Evolutionary conservation across 2,113 vertebrate species (phyloP).

Genomic region (Craseonycteris thonglongyai): DNA sequence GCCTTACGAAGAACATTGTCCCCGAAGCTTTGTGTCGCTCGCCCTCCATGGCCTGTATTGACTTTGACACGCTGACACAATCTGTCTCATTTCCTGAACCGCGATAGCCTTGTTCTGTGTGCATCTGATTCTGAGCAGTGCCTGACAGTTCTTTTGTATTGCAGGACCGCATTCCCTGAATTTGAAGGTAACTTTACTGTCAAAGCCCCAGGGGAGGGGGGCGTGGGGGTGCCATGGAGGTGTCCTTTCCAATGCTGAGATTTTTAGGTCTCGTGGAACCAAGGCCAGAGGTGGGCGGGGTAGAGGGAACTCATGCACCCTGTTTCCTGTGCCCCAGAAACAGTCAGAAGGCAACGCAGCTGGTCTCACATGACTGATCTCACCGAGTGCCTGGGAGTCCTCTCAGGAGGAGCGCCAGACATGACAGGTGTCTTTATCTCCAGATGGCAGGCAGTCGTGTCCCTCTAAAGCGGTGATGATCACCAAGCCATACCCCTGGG

Average conservation of each 20-base stretch:
- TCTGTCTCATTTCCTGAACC: not conserved
- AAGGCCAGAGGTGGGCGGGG: not conserved
- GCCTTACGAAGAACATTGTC: not conserved
- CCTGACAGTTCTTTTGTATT: not conserved
- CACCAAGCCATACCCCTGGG: not conserved
- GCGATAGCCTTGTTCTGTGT: rapidly evolving
- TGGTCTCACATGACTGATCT: not conserved
- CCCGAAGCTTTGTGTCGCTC: not conserved
- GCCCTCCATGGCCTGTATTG: rapidly evolving
- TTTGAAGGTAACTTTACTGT: not conserved
- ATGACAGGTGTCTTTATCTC: not conserved
- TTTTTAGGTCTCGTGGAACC: not conserved
- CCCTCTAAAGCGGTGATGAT: not conserved
- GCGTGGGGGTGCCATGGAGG: not conserved
- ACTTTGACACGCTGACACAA: rapidly evolving
- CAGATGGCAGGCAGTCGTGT: not conserved
- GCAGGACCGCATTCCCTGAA: not conserved
- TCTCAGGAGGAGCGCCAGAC: not conserved
- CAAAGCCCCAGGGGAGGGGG: rapidly evolving
- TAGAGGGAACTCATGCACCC: not conserved
- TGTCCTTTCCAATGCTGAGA: not conserved
- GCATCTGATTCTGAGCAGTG: not conserved
- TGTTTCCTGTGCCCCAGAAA: not conserved
- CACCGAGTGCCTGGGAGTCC: not conserved
- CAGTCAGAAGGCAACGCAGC: not conserved